A percentile compares a stretch with the other conserved stretches of the same genome.
phyloP scores from a whole-genome alignment of 2,113 vertebrate species.

The Stomatorhinus ivindoensis region DNA sequence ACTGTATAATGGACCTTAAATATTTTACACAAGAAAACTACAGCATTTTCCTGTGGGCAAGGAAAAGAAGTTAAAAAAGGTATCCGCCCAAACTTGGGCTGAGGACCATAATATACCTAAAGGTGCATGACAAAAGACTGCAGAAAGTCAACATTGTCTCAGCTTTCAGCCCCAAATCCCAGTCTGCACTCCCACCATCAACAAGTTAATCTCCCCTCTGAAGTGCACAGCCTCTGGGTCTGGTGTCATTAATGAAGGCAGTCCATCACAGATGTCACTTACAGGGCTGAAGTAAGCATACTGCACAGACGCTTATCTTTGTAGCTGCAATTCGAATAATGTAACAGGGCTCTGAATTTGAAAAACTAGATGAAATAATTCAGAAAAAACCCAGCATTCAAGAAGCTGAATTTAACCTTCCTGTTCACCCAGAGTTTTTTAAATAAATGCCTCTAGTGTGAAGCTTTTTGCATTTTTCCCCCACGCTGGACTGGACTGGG shows the following conservation, averaged over 20 bases:
- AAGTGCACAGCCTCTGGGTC: background rate
- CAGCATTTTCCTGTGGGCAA: background rate
- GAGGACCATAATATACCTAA: background rate
- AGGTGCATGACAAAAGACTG: background rate
- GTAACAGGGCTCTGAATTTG: background rate
- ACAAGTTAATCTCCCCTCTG: background rate
- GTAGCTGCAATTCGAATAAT: background rate
- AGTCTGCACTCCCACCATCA: background rate
- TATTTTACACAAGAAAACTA: background rate
- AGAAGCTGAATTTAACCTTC: slow-evolving; percentile 2
- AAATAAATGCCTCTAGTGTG: background rate
- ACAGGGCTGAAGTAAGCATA: background rate
- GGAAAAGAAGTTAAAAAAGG: background rate
- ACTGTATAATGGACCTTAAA: background rate
- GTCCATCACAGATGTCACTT: background rate
- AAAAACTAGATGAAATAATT: background rate
- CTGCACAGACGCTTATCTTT: background rate
- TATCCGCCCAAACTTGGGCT: background rate
- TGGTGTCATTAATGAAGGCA: background rate
- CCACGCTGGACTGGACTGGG: background rate
- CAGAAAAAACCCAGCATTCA: background rate
- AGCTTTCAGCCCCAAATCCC: background rate
- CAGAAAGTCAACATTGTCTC: background rate
- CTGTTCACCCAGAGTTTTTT: background rate
- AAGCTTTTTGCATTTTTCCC: background rate